A percentile compares a stretch with the other conserved stretches of the same genome.
These are phyloP conservation scores for Galerucella nymphaeae DNA, from an alignment of 2,888 invertebrate genomes.

Conservation along the genomic window DNA sequence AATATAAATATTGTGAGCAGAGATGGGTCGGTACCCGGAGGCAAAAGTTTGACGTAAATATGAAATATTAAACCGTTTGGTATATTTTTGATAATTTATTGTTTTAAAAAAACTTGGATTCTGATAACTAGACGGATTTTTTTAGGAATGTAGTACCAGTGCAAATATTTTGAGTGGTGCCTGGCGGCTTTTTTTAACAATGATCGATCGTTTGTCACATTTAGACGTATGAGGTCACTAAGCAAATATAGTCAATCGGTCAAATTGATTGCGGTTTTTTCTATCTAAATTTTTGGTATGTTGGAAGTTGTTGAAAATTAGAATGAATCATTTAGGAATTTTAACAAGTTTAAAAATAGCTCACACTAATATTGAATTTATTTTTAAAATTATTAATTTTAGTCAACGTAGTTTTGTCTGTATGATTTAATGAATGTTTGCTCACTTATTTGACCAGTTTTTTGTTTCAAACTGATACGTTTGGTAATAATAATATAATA, in stretches of 20 bases:
- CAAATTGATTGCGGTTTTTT: slow-evolving; percentile 16
- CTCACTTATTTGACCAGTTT: too few relatives aligned
- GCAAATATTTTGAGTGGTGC: slow-evolving; percentile 2
- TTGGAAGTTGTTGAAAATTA: background rate
- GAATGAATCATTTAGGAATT: slow-evolving; percentile 28
- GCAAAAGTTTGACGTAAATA: slow-evolving; percentile 2
- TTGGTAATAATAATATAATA: too few relatives aligned
- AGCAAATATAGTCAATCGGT: slow-evolving; percentile 21
- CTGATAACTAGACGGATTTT: background rate
- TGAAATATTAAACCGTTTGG: slow-evolving; percentile 3
- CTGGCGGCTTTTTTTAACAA: slow-evolving; percentile 41
- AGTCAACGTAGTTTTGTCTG: too few relatives aligned
- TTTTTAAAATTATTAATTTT: too few relatives aligned
- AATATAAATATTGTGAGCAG: slow-evolving; percentile 62
- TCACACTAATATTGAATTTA: too few relatives aligned
- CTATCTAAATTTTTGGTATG: background rate
- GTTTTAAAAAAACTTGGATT: background rate
- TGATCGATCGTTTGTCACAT: slow-evolving; percentile 52
- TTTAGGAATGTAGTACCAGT: background rate
- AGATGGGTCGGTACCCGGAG: slow-evolving; percentile 16
- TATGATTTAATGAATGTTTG: too few relatives aligned
- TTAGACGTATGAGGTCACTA: slow-evolving; percentile 18
- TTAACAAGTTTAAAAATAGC: background rate
- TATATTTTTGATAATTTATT: background rate
- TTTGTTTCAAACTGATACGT: too few relatives aligned